A percentile compares a stretch with the other conserved stretches of the same genome.
These are phyloP conservation scores for Cyclargus thomasi DNA, from an alignment of 1,140 invertebrate species.

Conservation along the genomic window DNA sequence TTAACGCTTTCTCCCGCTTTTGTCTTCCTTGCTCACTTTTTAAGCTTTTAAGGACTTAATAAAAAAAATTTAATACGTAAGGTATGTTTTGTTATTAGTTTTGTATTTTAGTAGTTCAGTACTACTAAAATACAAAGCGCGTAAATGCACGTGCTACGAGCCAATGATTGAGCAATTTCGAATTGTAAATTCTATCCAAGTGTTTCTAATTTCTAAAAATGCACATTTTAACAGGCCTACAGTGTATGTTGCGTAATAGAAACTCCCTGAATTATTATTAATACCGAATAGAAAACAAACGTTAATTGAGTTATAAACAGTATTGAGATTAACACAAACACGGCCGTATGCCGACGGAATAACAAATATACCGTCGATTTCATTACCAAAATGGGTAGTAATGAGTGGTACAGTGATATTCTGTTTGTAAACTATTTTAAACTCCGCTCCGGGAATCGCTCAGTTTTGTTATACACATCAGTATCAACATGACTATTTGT, in stretches of 20 bases:
- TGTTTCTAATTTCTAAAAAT: too few species aligned
- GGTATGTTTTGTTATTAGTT: too few species aligned
- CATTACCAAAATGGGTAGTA: slow-evolving; percentile 3
- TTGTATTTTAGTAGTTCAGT: too few species aligned
- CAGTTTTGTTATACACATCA: neutral
- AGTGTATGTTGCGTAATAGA: neutral
- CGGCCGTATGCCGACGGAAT: neutral
- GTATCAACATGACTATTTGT: neutral
- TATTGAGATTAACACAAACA: neutral
- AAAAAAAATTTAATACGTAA: neutral
- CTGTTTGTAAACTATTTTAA: neutral
- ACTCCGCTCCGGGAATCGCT: neutral
- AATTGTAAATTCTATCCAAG: too few species aligned
- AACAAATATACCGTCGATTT: neutral
- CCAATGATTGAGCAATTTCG: neutral
- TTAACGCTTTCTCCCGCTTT: slow-evolving; percentile 5
- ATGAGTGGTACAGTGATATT: neutral
- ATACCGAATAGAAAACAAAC: neutral
- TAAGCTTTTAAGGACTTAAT: neutral
- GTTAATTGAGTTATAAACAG: neutral
- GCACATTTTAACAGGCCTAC: neutral
- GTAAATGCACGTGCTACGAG: too few species aligned
- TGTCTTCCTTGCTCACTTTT: neutral
- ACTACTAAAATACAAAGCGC: too few species aligned
- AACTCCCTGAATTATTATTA: neutral